Evolutionary conservation across 2,113 vertebrate species (phyloP), one percentile per base, ranked within the genome.

Genomic region (Gymnogyps californianus): DNA sequence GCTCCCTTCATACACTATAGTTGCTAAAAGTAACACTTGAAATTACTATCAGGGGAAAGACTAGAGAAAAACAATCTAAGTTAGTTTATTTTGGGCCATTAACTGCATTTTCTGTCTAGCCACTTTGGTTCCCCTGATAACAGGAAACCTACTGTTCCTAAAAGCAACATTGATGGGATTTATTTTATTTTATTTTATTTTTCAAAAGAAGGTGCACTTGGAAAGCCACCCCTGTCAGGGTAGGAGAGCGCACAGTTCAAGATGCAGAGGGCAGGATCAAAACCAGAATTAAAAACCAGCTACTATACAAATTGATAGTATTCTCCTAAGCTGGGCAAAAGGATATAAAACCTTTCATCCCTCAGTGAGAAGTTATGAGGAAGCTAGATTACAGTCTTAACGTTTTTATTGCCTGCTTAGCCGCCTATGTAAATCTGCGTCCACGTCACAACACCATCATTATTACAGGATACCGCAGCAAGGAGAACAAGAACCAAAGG

Each of bases 1-100:
- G 88, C 86, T 96, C 77, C 47, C 52, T 78, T 81, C 51, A 8
- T 58, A n/a, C 24, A 8, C 72, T 47, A 7, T 1, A 87, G 61
- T 2, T 92, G 86, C 86, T 91, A 93, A 88, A 95, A 94, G 92
- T 95, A 95, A 75, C 83, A 65, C 94, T 75, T 81, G 69, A 84
- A 95, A 91, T 92, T 64, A 77, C 61, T 71, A 12, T 46, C 83
- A 57, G 52, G 83, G 89, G 94, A 83, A 87, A 81, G 69, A 76
- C 44, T 40, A 42, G 34, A 81, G 88, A 67, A 90, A 94, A 93
- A n/a, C 87, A 76, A 93, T 69, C 51, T 6, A 40, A 78, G 67
- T 76, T 79, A 7, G 83, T 87, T 95, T 83, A 84, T 93, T 89
- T 83, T n/a, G 89, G 76, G 90, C 65, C 76, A 87, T 93, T 92